Evolutionary conservation across 2,113 vertebrate species (phyloP).

Genomic region (Chascanopsetta lugubris): DNA sequence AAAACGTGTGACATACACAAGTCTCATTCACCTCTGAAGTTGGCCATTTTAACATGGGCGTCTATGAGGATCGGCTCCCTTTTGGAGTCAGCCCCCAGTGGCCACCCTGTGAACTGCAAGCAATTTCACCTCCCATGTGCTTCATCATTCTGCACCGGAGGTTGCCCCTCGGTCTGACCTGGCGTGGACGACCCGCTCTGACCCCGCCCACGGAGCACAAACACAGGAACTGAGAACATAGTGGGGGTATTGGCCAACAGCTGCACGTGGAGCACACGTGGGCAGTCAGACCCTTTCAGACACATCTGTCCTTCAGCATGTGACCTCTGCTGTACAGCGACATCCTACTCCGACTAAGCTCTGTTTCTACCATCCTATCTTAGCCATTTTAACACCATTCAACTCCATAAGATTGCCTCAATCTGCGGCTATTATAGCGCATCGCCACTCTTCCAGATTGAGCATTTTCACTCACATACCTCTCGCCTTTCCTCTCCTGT

Average conservation of each 20-base stretch:
- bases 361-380: constrained; percentile 49
- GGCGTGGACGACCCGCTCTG: constrained; percentile 7
- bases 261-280: constrained; percentile 16
- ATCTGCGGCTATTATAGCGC: constrained; percentile 58
- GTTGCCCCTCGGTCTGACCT: no score
- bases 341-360: constrained; percentile 38
- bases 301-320: constrained; percentile 37
- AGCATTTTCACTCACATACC: constrained; percentile 65
- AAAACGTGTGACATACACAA: no score
- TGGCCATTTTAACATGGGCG: no score
- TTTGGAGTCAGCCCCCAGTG: no score
- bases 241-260: neutral
- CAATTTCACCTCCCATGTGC: no score
- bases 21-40: no score
- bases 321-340: constrained; percentile 41
- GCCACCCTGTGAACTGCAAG: no score
- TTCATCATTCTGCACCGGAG: no score
- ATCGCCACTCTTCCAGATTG: constrained; percentile 64
- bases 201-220: constrained; percentile 23
- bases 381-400: constrained; percentile 29
- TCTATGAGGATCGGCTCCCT: no score
- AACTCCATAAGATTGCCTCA: constrained; percentile 53
- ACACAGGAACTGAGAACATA: constrained; percentile 15
- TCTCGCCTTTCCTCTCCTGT: constrained; percentile 47
- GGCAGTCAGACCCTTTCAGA: constrained; percentile 21